Conservation (phyloP, 2,888 invertebrate species). For the Acrocyrtus sp. region DNA sequence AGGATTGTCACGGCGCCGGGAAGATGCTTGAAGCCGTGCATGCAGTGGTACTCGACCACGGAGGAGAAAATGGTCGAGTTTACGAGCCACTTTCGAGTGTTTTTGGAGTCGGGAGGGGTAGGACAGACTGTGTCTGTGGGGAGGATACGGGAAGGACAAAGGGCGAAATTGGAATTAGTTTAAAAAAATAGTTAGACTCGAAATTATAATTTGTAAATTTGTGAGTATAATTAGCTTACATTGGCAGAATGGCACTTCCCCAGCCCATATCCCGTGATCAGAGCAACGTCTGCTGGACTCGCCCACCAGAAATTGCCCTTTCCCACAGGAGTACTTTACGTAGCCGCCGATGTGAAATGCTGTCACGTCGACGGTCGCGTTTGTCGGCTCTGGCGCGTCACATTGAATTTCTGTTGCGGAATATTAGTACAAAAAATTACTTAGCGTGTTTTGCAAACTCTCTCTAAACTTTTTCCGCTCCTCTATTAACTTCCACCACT, state of each 20-base stretch:
- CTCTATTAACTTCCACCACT: background rate
- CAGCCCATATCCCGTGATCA: conserved; percentile 84
- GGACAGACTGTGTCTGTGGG: conserved; percentile 69
- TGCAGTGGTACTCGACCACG: conserved; percentile 88
- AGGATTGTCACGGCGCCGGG: conserved; percentile 67
- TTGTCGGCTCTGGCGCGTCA: conserved; percentile 74
- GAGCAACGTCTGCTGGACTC: conserved; percentile 79
- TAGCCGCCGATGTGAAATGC: conserved; percentile 81
- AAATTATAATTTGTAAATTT: conserved; percentile 8
- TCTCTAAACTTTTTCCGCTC: background rate
- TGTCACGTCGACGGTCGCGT: conserved; percentile 69
- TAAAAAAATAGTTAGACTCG: background rate
- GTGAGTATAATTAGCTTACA: conserved; percentile 72
- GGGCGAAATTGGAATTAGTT: conserved; percentile 66
- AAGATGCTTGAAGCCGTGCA: conserved; percentile 76
- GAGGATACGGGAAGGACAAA: background rate
- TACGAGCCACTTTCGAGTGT: conserved; percentile 86
- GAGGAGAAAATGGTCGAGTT: conserved; percentile 86
- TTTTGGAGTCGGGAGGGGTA: conserved; percentile 78
- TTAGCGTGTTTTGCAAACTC: background rate
- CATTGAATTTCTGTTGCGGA: conserved; percentile 79
- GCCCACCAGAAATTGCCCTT: conserved; percentile 82
- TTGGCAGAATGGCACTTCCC: conserved; percentile 80
- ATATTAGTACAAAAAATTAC: background rate
- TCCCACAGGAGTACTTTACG: conserved; percentile 84